These are phyloP conservation scores for Macrocentrus cingulum DNA, from an alignment of 1,140 invertebrate genomes.

Conservation along the genomic window DNA sequence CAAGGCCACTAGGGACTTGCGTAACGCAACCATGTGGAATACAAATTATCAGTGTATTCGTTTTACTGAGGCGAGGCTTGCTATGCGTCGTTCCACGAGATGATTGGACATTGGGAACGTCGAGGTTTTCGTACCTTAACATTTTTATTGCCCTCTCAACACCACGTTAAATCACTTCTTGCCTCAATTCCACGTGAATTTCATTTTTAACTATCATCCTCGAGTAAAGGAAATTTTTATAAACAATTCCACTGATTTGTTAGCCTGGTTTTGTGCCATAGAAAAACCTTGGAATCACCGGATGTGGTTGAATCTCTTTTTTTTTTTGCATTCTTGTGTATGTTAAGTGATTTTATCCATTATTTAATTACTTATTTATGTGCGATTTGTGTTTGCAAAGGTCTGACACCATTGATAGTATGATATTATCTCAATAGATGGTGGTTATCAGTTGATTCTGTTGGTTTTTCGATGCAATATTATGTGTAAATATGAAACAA, in stretches of 20 bases:
- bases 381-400: background rate
- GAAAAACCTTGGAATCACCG: background rate
- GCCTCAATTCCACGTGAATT: too few relatives aligned
- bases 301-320: slow-evolving; percentile 3
- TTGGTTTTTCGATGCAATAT: slow-evolving; percentile 6
- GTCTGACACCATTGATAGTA: slow-evolving; percentile 5
- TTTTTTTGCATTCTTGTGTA: background rate
- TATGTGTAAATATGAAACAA: background rate
- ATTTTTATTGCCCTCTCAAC: too few relatives aligned
- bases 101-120: slow-evolving; percentile 27
- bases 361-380: background rate
- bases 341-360: background rate
- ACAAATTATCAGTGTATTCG: slow-evolving; percentile 42
- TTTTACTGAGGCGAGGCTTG: slow-evolving; percentile 28
- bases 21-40: slow-evolving; percentile 45
- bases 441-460: slow-evolving; percentile 5
- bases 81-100: slow-evolving; percentile 22
- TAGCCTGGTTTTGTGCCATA: too few relatives aligned
- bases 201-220: too few relatives aligned
- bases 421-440: slow-evolving; percentile 1
- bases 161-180: too few relatives aligned
- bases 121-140: background rate
- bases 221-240: too few relatives aligned
- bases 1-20: slow-evolving; percentile 46
- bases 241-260: too few relatives aligned